Percentiles rank a stretch among this genome's conserved stretches.
Conservation (phyloP, 2,888 invertebrate species). For the Zygaena filipendulae region DNA sequence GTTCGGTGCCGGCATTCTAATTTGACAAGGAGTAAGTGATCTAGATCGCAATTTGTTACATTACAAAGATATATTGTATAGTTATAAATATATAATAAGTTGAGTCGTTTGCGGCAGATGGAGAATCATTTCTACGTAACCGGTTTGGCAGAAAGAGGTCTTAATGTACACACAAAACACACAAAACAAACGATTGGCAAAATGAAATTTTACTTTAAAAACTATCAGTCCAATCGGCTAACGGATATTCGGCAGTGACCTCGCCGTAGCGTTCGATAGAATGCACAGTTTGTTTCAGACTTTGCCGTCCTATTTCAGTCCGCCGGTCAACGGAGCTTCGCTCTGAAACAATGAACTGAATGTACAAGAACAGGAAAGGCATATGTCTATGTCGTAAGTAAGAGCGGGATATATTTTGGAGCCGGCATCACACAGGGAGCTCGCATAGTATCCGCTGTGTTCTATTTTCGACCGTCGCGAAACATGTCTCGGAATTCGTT, state of each 20-base stretch:
- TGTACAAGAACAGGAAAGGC: conserved; percentile 48
- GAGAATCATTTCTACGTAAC: too few species aligned
- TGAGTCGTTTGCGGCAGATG: too few species aligned
- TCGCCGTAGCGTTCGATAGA: conserved; percentile 57
- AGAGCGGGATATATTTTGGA: conserved; percentile 43
- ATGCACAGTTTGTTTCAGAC: conserved; percentile 58
- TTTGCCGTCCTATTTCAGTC: conserved; percentile 65
- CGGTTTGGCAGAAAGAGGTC: too few species aligned
- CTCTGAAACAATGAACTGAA: conserved; percentile 62
- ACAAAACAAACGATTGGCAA: too few species aligned
- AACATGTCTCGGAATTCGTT: conserved; percentile 68
- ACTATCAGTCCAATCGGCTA: too few species aligned
- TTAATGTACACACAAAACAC: too few species aligned
- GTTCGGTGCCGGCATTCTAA: too few species aligned
- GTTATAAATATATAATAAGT: too few species aligned
- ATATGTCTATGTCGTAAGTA: conserved; percentile 36
- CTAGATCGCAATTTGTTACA: too few species aligned
- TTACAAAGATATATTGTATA: too few species aligned
- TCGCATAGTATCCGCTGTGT: conserved; percentile 59
- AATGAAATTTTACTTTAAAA: too few species aligned
- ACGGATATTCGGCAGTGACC: conserved; percentile 59
- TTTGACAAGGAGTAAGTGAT: too few species aligned
- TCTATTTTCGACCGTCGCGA: conserved; percentile 55
- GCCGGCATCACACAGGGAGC: conserved; percentile 56
- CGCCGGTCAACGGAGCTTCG: conserved; percentile 50